phyloP scores from a whole-genome alignment of 2,888 invertebrate genomes.

The Onthophagus sagittarius region DNA sequence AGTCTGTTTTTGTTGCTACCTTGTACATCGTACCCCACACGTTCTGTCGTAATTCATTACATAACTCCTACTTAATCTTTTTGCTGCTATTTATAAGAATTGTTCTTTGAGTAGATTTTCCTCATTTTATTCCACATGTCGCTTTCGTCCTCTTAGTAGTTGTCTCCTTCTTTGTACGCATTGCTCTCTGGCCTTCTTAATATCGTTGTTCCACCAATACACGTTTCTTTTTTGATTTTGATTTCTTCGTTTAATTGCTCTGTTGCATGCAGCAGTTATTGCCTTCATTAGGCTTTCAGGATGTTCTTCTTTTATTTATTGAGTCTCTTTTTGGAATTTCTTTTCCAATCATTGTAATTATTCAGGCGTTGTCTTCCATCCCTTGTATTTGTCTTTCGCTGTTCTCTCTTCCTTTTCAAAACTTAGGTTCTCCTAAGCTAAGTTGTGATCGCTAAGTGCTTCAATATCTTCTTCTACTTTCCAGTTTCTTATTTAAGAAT shows the following conservation, averaged over 20 bases:
- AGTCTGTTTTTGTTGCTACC: conserved; percentile 5
- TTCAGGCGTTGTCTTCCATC: too few species aligned
- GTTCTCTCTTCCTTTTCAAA: background rate
- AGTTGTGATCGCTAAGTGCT: conserved; percentile 5
- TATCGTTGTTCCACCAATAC: too few species aligned
- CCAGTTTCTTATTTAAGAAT: conserved; percentile 12
- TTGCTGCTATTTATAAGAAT: background rate
- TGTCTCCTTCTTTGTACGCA: conserved; percentile 1
- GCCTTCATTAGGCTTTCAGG: too few species aligned
- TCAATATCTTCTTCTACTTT: conserved; percentile 7
- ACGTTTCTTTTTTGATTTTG: too few species aligned
- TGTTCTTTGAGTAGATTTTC: background rate
- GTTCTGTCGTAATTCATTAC: conserved; percentile 9
- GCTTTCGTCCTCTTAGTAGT: background rate
- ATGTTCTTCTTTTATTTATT: too few species aligned
- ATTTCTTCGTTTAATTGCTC: too few species aligned
- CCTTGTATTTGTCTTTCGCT: background rate
- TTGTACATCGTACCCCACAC: conserved; percentile 12
- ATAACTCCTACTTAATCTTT: background rate
- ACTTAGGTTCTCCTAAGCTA: background rate
- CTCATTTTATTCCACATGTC: background rate
- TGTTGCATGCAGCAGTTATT: too few species aligned
- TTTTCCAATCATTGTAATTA: too few species aligned
- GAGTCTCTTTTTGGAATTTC: too few species aligned
- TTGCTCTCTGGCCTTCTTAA: background rate